phyloP scores from a whole-genome alignment of 2,797 vertebrate species.

The Poeciliopsis infans region DNA sequence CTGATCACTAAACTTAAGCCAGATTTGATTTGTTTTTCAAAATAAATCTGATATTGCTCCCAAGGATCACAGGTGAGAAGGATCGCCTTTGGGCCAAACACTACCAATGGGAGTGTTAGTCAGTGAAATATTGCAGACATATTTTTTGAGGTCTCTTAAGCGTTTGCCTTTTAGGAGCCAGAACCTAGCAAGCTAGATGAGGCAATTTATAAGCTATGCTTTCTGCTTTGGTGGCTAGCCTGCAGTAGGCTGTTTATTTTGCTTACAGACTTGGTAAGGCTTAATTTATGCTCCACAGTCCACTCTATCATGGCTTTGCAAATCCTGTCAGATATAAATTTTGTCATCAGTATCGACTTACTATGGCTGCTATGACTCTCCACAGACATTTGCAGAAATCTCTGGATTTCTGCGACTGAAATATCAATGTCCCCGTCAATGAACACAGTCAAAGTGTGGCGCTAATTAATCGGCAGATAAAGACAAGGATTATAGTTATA shows the following conservation, averaged over 20 bases:
- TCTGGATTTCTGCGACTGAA: neutral
- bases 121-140: neutral
- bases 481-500: neutral
- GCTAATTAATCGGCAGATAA: neutral
- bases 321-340: neutral
- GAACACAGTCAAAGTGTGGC: neutral
- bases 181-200: neutral
- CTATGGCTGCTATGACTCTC: neutral
- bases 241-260: neutral
- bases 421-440: neutral
- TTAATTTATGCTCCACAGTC: neutral
- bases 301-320: neutral
- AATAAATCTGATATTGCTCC: neutral
- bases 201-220: neutral
- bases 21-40: constrained; percentile 3
- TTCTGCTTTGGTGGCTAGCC: neutral
- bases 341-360: neutral
- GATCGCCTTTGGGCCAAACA: neutral
- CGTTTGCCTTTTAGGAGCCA: neutral
- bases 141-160: neutral
- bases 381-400: neutral
- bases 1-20: neutral
- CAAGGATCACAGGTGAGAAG: neutral
- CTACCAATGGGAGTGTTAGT: neutral
- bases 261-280: neutral